Evolutionary conservation across 2,113 vertebrate genomes (phyloP), one percentile per base, ranked within the genome.

Genomic region (Mobula hypostoma): DNA sequence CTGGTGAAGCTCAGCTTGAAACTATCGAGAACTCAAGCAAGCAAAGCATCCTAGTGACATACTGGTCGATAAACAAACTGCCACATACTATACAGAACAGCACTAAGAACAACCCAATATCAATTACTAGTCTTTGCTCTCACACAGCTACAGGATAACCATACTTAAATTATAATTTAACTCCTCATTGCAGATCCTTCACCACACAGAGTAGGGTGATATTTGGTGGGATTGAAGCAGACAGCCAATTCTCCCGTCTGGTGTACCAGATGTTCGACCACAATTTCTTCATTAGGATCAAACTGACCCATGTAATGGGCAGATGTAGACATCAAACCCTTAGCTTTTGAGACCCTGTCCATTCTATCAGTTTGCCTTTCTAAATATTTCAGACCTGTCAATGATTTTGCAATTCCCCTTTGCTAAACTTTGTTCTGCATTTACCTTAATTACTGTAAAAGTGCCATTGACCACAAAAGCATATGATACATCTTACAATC

Each of bases 1-100:
- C n/a, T 74, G 21, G 21, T 74, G 63, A 32, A 88, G 85, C 66
- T 74, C 74, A 40, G 66, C 48, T 93, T 19, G 29, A 93, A 93
- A 93, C 70, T 24, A 93, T 76, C 32, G 74, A 74, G 70, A 74
- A 93, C 61, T 93, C 91, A 74, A 74, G 74, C 40, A 93, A 48
- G 91, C 40, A 27, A 24, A 93, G 36, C 36, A 93, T 93, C 36
- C 24, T 93, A 93, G 24, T 93, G 91, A 74, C 36, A 93, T 93
- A 56, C 74, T 40, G 61, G 11, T 93, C 68, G 74, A 36, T 74
- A 93, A 93, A 93, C 68, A 48, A 48, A 74, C 27, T 76, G 91
- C 19, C 91, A 93, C 21, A 11, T 27, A 93, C 91, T 56, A 70
- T 93, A 93, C 91, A 24, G 27, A 48, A 74, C 36, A 93, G 56